A percentile compares a stretch with the other conserved stretches of the same genome.
phyloP scores from a whole-genome alignment of 2,888 invertebrate species.

The Neocrepidodera transversa region DNA sequence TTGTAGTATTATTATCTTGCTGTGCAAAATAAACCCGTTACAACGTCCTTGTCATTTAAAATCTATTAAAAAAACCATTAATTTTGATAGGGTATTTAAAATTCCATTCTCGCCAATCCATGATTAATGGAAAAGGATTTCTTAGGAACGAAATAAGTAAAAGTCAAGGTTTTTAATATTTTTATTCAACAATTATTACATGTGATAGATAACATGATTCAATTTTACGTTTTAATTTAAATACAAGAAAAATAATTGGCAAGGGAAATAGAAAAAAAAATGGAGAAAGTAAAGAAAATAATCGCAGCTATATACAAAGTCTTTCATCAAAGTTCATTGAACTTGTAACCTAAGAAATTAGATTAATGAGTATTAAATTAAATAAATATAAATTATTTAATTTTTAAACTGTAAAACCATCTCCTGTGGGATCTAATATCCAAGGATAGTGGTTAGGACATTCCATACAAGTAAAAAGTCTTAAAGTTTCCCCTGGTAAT shows the following conservation, averaged over 20 bases:
- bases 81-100: neutral
- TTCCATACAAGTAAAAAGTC: conserved; percentile 94
- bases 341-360: conserved; percentile 15
- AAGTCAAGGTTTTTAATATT: conserved; percentile 52
- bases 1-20: too few species aligned
- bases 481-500: conserved; percentile 88
- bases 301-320: conserved; percentile 52
- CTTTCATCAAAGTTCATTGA: conserved; percentile 42
- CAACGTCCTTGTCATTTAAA: too few species aligned
- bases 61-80: neutral
- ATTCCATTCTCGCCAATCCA: neutral
- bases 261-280: conserved; percentile 19
- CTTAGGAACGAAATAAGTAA: too few species aligned
- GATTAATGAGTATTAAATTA: too few species aligned
- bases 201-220: conserved; percentile 24
- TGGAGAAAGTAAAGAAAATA: conserved; percentile 29
- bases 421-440: conserved; percentile 93
- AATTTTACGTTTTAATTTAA: conserved; percentile 12
- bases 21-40: too few species aligned
- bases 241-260: conserved; percentile 15
- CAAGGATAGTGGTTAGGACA: conserved; percentile 96
- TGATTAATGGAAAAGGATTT: neutral
- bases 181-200: conserved; percentile 33
- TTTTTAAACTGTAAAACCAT: conserved; percentile 85
- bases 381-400: conserved; percentile 62